Evolutionary conservation across 2,113 vertebrate species (phyloP).

Genomic region (Vulpes vulpes): DNA sequence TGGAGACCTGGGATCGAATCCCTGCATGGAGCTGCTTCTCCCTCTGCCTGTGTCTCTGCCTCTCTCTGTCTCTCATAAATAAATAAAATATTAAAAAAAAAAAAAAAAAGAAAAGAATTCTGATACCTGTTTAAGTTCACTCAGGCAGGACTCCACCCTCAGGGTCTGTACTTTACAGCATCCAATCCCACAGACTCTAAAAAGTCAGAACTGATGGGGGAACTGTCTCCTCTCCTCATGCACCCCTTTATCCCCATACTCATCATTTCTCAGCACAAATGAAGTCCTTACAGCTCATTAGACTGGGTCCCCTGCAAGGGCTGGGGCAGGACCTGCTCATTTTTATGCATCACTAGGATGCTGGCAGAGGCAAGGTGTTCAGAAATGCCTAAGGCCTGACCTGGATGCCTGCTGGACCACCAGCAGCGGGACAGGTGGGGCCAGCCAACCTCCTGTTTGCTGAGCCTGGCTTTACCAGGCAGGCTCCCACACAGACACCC

Average conservation of each 20-base stretch:
- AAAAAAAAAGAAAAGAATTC: too few relatives aligned
- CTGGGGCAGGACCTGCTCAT: not conserved
- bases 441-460: not conserved
- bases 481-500: not conserved
- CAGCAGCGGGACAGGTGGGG: not conserved
- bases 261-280: not conserved
- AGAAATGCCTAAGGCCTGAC: too few relatives aligned
- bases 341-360: not conserved
- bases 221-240: rapidly evolving
- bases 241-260: not conserved
- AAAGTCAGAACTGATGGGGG: not conserved
- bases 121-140: too few relatives aligned
- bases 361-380: not conserved
- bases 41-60: too few relatives aligned
- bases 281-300: too few relatives aligned
- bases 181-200: rapidly evolving
- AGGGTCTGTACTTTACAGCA: not conserved
- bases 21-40: too few relatives aligned
- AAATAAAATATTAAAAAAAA: too few relatives aligned
- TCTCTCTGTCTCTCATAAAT: too few relatives aligned
- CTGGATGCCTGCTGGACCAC: rapidly evolving
- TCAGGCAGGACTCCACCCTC: not conserved
- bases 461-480: not conserved
- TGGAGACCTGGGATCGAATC: too few relatives aligned
- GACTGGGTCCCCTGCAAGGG: not conserved